These are phyloP conservation scores for Listronotus bonariensis DNA, from an alignment of 1,140 invertebrate genomes.

Conservation along the genomic window DNA sequence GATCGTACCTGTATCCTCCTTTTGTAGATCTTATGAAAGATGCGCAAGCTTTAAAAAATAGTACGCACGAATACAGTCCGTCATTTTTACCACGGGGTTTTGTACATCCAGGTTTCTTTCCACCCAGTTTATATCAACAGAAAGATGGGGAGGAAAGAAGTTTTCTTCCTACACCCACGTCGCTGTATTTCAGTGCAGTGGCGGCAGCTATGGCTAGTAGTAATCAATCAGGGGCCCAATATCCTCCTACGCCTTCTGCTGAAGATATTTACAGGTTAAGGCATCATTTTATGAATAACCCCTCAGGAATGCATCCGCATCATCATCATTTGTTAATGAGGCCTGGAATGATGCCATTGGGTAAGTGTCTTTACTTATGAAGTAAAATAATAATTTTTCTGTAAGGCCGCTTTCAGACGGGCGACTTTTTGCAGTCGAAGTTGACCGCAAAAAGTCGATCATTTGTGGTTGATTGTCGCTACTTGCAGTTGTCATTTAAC, in stretches of 20 bases:
- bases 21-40: constrained; percentile 63
- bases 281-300: constrained; percentile 57
- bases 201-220: constrained; percentile 59
- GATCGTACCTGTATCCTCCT: constrained; percentile 67
- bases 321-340: constrained; percentile 72
- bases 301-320: constrained; percentile 61
- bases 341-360: constrained; percentile 70
- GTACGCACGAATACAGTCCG: constrained; percentile 46
- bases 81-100: constrained; percentile 55
- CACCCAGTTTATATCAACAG: constrained; percentile 51
- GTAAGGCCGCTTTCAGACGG: too few relatives aligned
- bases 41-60: constrained; percentile 52
- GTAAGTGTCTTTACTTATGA: too few relatives aligned
- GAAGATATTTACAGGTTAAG: constrained; percentile 60
- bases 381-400: too few relatives aligned
- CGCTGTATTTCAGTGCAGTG: constrained; percentile 67
- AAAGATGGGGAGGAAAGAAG: constrained; percentile 58
- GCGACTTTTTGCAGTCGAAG: too few relatives aligned
- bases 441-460: too few relatives aligned
- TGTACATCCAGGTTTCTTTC: constrained; percentile 54
- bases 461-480: too few relatives aligned
- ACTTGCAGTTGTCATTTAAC: too few relatives aligned
- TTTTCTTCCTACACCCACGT: constrained; percentile 61
- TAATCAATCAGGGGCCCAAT: constrained; percentile 40
- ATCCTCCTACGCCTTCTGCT: constrained; percentile 46